These are phyloP conservation scores for Drosophila neutralis DNA, from an alignment of 2,888 invertebrate genomes.

Conservation along the genomic window DNA sequence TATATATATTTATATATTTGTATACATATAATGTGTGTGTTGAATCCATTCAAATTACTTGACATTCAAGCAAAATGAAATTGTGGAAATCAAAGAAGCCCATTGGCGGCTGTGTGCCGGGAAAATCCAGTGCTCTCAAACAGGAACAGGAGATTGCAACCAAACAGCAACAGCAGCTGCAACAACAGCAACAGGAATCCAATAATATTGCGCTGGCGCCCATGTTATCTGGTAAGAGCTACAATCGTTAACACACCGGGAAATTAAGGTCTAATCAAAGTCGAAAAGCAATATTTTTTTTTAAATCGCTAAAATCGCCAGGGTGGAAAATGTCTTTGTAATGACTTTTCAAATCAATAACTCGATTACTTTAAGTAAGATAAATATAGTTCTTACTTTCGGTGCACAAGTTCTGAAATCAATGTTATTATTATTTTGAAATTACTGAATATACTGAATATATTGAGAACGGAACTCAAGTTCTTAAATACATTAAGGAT, in stretches of 20 bases:
- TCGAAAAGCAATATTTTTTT: background rate
- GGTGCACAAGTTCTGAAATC: background rate
- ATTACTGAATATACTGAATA: background rate
- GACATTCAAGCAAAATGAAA: slow-evolving; percentile 76
- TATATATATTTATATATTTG: background rate
- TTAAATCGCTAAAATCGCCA: background rate
- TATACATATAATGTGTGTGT: background rate
- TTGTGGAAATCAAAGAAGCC: slow-evolving; percentile 85
- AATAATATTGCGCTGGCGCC: slow-evolving; percentile 82
- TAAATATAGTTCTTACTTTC: background rate
- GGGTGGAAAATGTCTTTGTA: background rate
- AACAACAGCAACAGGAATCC: slow-evolving; percentile 60
- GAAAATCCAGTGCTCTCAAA: slow-evolving; percentile 81
- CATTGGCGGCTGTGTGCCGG: slow-evolving; percentile 84
- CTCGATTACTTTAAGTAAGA: background rate
- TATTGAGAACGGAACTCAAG: background rate
- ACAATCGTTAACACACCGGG: background rate
- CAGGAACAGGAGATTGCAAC: slow-evolving; percentile 77
- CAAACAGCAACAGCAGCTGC: slow-evolving; percentile 58
- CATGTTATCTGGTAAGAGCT: slow-evolving; percentile 82
- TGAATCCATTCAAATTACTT: slow-evolving; percentile 5
- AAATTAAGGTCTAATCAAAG: too few species aligned
- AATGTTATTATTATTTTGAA: background rate
- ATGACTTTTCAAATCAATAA: background rate
- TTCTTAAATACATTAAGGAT: background rate